Conservation (phyloP, 2,113 vertebrate genomes). For the Morone saxatilis region DNA sequence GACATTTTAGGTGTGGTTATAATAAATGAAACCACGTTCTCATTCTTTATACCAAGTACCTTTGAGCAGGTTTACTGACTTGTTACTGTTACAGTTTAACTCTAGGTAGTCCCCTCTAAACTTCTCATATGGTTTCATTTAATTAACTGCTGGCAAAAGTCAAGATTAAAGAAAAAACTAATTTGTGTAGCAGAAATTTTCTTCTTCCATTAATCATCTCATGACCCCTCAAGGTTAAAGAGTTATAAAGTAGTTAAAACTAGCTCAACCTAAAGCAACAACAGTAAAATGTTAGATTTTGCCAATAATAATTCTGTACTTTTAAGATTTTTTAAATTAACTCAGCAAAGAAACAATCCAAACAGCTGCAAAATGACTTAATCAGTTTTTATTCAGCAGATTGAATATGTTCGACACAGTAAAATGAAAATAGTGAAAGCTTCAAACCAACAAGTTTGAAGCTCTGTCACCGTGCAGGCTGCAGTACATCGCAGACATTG, state of each 20-base stretch:
- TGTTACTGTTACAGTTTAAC: neutral
- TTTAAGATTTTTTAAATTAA: neutral
- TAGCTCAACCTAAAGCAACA: neutral
- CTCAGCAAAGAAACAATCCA: neutral
- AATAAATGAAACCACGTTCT: neutral
- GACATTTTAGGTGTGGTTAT: neutral
- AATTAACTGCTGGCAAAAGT: neutral
- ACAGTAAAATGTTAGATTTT: neutral
- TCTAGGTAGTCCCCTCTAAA: neutral
- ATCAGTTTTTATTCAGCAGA: slow-evolving; percentile 40
- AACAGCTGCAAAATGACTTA: neutral
- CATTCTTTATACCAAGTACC: neutral
- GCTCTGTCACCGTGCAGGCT: neutral
- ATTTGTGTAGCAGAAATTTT: neutral
- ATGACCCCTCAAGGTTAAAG: neutral
- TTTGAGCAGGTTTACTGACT: neutral
- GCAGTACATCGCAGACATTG: neutral
- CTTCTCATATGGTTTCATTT: neutral
- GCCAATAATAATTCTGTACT: no score
- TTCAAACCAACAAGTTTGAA: neutral
- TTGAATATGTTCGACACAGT: neutral
- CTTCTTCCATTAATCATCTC: neutral
- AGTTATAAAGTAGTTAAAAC: neutral
- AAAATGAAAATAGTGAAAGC: neutral
- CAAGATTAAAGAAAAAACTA: neutral